phyloP scores from a whole-genome alignment of 2,113 vertebrate species.

The Labeo catla region DNA sequence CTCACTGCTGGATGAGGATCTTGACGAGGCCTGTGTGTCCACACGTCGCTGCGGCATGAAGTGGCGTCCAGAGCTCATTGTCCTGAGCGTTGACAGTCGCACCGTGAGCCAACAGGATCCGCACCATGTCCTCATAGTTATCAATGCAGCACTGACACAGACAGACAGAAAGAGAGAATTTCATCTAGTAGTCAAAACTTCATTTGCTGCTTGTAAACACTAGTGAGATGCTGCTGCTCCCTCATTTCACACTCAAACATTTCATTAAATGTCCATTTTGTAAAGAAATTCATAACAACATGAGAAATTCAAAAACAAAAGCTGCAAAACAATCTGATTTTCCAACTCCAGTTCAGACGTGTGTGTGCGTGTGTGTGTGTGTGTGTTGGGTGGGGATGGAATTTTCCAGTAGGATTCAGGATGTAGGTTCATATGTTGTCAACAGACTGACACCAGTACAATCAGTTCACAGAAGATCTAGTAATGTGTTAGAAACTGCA shows the following conservation, averaged over 20 bases:
- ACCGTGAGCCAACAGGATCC: conserved; percentile 87
- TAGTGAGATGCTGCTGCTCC: neutral
- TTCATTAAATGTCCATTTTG: neutral
- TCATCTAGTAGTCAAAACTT: neutral
- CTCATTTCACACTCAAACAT: neutral
- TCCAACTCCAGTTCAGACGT: neutral
- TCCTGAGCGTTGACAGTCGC: conserved; percentile 93
- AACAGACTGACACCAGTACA: neutral
- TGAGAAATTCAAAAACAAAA: neutral
- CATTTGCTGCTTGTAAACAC: neutral
- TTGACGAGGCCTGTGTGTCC: conserved; percentile 94
- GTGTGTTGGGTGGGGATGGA: neutral
- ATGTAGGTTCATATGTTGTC: neutral
- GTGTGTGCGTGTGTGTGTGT: neutral
- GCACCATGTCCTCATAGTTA: conserved; percentile 97
- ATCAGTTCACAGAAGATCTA: neutral
- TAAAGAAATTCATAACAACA: neutral
- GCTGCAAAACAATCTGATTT: neutral
- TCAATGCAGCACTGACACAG: conserved; percentile 92
- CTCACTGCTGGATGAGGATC: conserved; percentile 93
- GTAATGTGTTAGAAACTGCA: neutral
- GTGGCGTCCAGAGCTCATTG: conserved; percentile 95
- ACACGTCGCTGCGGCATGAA: conserved; percentile 94
- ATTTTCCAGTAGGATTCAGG: neutral
- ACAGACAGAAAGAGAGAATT: conserved; percentile 32